Evolutionary conservation across 2,113 vertebrate species (phyloP).

Genomic region (Alligator sinensis): DNA sequence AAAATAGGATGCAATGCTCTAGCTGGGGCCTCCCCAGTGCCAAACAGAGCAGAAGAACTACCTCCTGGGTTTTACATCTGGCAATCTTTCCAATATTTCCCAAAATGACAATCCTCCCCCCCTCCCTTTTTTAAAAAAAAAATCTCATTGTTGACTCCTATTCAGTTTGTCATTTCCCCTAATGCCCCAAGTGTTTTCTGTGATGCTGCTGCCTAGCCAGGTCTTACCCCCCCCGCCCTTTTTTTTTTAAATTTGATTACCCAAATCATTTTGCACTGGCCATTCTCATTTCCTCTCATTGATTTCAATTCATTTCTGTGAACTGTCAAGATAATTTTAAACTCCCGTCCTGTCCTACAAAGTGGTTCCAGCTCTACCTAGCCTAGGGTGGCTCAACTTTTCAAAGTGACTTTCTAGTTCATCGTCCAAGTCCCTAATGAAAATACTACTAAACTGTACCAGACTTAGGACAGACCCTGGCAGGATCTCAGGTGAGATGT

Average conservation of each 20-base stretch:
- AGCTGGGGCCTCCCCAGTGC: neutral
- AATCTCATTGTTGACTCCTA: accelerated
- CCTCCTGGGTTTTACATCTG: neutral
- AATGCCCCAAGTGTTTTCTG: neutral
- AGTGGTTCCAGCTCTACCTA: neutral
- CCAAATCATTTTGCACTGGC: neutral
- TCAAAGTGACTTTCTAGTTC: neutral
- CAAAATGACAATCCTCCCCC: neutral
- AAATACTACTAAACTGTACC: neutral
- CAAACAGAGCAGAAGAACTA: neutral
- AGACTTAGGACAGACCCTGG: neutral
- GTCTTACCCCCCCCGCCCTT: neutral
- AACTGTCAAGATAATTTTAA: neutral
- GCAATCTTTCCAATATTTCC: neutral
- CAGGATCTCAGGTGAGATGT: neutral
- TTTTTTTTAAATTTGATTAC: neutral
- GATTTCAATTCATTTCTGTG: neutral
- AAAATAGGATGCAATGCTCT: neutral
- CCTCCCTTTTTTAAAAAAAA: neutral
- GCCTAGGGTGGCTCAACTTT: neutral
- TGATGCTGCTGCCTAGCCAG: neutral
- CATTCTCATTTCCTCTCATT: neutral
- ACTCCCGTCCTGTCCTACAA: neutral
- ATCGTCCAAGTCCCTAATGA: neutral
- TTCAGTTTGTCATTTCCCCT: neutral